Evolutionary conservation across 2,113 vertebrate genomes (phyloP).

Genomic region (Canis aureus): DNA sequence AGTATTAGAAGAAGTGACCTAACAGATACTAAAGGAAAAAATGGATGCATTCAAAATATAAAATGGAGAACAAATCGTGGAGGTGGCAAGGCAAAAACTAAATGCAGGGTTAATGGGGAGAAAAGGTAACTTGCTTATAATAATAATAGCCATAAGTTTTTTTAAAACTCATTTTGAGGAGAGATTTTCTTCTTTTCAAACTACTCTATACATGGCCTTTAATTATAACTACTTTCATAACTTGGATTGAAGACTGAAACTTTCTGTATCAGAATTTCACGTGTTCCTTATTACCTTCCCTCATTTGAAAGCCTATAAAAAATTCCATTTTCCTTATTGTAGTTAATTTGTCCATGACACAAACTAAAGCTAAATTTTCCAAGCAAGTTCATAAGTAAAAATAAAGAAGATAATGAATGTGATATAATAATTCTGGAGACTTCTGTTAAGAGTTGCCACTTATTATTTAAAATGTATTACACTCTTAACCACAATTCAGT

Average conservation of each 20-base stretch:
- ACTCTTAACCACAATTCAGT: neutral
- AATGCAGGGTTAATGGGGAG: neutral
- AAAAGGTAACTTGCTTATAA: neutral
- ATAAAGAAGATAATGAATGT: neutral
- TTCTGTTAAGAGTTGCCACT: neutral
- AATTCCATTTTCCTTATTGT: neutral
- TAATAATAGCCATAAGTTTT: neutral
- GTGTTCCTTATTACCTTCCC: neutral
- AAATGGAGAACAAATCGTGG: neutral
- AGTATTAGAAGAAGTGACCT: neutral
- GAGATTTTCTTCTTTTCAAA: neutral
- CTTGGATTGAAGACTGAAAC: neutral
- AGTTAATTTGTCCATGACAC: neutral
- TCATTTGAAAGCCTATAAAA: neutral
- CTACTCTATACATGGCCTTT: neutral
- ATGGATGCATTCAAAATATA: neutral
- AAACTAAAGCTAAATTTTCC: neutral
- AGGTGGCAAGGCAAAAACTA: slow-evolving; percentile 1
- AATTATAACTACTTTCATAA: neutral
- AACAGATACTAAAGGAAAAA: neutral
- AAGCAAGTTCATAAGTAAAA: neutral
- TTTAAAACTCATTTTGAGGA: neutral
- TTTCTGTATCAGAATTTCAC: neutral
- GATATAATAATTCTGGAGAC: neutral
- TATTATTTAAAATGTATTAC: neutral